Evolutionary conservation across 2,797 vertebrate genomes (phyloP), one percentile per base, ranked within the genome.

Genomic region (Cyclopterus lumpus): DNA sequence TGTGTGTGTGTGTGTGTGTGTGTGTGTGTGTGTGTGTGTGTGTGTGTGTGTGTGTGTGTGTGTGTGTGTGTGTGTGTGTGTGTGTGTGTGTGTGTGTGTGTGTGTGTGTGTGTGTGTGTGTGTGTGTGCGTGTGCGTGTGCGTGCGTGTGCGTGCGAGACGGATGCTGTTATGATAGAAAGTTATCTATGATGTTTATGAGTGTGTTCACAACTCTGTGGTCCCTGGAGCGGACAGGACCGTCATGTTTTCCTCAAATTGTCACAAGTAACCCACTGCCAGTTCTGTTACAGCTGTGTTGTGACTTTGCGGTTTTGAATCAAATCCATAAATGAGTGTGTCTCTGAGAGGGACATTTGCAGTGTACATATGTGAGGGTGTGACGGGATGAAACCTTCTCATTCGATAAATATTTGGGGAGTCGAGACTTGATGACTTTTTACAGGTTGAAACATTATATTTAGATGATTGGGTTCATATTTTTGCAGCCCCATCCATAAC

Each of bases 281-380:
- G 70, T 24, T 77, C 49, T 78, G 75, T 76, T 65, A 55, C 63
- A 69, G 64, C 59, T 58, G 14, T 51, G 69, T 77, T 73, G 38
- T 71, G 73, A 69, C 80, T 57, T 30, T 79, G 71, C 38, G 85
- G 82, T 82, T 80, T 79, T 77, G 83, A 73, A 40, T 81, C 24
- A 70, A 44, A 55, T 72, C 62, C 83, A 68, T 54, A 72, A 82
- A 72, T 65, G 2, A 75, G 42, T 40, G 46, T 83, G 67, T 82
- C 70, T 51, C 24, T 74, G 12, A 34, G 30, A 59, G 51, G 40
- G 49, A 77, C 12, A 5, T 24, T 24, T 14, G 4, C 26, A 77
- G 28, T 15, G 12, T 28, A 15, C 28, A 15, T 58, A 36, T 71
- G 54, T 1, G 26, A 67, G 49, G 38, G 28, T 54, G 55, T 57